Evolutionary conservation across 2,888 invertebrate species (phyloP).

Genomic region (Sphaerophoria rueppellii): DNA sequence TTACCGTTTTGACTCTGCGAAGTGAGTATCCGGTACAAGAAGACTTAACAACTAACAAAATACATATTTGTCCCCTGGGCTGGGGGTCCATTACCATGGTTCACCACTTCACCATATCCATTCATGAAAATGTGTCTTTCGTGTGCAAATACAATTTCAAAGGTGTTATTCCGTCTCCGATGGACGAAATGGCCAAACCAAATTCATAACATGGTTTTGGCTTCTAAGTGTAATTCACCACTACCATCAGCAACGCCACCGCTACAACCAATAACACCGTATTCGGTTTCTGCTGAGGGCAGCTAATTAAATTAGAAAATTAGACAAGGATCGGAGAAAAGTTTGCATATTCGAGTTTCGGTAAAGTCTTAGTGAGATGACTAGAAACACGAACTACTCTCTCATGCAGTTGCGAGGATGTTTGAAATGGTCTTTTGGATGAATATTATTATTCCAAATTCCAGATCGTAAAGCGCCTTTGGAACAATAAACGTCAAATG

Average conservation of each 20-base stretch:
- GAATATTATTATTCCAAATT: neutral
- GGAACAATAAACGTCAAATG: slow-evolving; percentile 37
- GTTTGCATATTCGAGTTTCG: slow-evolving; percentile 40
- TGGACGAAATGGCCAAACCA: slow-evolving; percentile 31
- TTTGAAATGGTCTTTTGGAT: neutral
- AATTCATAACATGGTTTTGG: slow-evolving; percentile 32
- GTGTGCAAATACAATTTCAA: slow-evolving; percentile 62
- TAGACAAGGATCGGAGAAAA: slow-evolving; percentile 44
- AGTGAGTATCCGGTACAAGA: slow-evolving; percentile 51
- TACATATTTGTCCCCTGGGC: slow-evolving; percentile 17
- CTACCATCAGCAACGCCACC: slow-evolving; percentile 14
- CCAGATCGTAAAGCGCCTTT: slow-evolving; percentile 11
- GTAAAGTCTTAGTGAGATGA: neutral
- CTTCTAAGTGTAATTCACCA: slow-evolving; percentile 23
- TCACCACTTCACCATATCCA: neutral
- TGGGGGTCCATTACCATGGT: neutral
- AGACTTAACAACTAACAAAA: slow-evolving; percentile 1
- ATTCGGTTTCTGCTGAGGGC: slow-evolving; percentile 27
- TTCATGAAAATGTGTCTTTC: slow-evolving; percentile 40
- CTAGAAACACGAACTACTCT: neutral
- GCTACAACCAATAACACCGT: slow-evolving; percentile 1
- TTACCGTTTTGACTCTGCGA: slow-evolving; percentile 49
- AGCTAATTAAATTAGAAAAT: slow-evolving; percentile 65
- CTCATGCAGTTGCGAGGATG: neutral
- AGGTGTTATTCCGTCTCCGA: slow-evolving; percentile 36